Percentiles rank a stretch among this genome's conserved stretches.
phyloP scores from a whole-genome alignment of 2,113 vertebrate species.

The Circaetus cinerascens region DNA sequence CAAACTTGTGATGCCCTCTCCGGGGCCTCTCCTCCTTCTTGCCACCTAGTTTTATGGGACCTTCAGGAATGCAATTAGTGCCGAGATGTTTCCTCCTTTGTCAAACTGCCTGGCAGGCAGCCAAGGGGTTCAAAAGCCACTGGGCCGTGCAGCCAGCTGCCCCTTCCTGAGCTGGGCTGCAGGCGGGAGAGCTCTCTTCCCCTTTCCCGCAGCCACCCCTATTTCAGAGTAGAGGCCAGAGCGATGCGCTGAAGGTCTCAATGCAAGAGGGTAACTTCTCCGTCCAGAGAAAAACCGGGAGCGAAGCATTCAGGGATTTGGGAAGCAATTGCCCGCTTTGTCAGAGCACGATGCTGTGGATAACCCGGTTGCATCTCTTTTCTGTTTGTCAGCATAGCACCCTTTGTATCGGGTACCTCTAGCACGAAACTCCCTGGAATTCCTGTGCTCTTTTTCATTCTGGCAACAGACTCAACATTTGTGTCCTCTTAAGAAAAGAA shows the following conservation, averaged over 20 bases:
- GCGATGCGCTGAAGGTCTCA: accelerated
- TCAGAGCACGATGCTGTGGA: not conserved
- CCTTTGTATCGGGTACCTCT: too few relatives aligned
- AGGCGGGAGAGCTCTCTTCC: not conserved
- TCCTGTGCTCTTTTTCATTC: too few relatives aligned
- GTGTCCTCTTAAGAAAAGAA: too few relatives aligned
- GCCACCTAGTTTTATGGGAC: constrained; percentile 35
- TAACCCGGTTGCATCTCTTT: not conserved
- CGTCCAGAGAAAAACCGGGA: not conserved
- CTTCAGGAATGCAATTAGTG: constrained; percentile 54
- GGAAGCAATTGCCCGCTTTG: not conserved
- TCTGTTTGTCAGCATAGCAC: too few relatives aligned
- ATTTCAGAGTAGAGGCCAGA: not conserved
- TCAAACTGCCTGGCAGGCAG: constrained; percentile 19
- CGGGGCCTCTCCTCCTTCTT: not conserved
- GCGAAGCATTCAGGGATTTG: not conserved
- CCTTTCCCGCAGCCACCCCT: not conserved
- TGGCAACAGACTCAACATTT: too few relatives aligned
- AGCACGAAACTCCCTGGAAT: too few relatives aligned
- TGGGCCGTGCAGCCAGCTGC: not conserved
- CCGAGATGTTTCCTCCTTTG: constrained; percentile 31
- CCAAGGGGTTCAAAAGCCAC: not conserved
- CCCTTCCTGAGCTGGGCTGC: not conserved
- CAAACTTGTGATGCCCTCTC: not conserved
- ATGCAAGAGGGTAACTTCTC: not conserved